Evolutionary conservation across 2,888 invertebrate genomes (phyloP).

Genomic region (Quadriops clusia): DNA sequence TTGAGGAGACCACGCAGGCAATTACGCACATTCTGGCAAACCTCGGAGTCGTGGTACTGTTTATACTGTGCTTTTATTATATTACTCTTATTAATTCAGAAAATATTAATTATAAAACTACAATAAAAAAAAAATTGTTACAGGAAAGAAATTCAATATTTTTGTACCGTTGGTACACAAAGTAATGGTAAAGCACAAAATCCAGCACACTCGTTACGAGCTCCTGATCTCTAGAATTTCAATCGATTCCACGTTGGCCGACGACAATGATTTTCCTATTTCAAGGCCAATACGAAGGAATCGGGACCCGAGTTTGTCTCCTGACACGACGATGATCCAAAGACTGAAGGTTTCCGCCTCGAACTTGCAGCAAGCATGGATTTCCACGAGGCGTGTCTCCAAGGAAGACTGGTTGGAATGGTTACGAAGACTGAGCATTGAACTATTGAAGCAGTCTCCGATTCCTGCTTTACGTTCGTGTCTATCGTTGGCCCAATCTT

Average conservation of each 20-base stretch:
- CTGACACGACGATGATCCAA: constrained; percentile 63
- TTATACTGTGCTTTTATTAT: too few species aligned
- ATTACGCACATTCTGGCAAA: too few species aligned
- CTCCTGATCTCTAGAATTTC: constrained; percentile 60
- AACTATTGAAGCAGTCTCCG: constrained; percentile 87
- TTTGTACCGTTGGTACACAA: constrained; percentile 88
- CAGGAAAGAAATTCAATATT: constrained; percentile 80
- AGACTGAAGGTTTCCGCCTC: constrained; percentile 71
- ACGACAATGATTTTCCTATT: constrained; percentile 59
- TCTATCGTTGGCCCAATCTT: constrained; percentile 82
- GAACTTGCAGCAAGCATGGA: constrained; percentile 82
- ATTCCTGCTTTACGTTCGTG: constrained; percentile 90
- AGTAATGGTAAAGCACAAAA: constrained; percentile 67
- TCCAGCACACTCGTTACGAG: constrained; percentile 69
- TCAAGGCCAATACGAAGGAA: constrained; percentile 54
- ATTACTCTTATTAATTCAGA: too few species aligned
- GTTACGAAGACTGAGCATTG: constrained; percentile 84
- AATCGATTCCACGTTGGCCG: constrained; percentile 60
- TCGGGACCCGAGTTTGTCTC: constrained; percentile 54
- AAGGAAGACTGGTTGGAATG: constrained; percentile 99
- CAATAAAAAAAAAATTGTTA: too few species aligned
- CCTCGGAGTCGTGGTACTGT: too few species aligned
- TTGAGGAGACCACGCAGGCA: too few species aligned
- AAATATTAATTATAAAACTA: too few species aligned
- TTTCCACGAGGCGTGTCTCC: constrained; percentile 82